Base-by-base conservation (phyloP, 2,888 invertebrate genomes). In the Venustoraphidia nigricollis region DNA sequence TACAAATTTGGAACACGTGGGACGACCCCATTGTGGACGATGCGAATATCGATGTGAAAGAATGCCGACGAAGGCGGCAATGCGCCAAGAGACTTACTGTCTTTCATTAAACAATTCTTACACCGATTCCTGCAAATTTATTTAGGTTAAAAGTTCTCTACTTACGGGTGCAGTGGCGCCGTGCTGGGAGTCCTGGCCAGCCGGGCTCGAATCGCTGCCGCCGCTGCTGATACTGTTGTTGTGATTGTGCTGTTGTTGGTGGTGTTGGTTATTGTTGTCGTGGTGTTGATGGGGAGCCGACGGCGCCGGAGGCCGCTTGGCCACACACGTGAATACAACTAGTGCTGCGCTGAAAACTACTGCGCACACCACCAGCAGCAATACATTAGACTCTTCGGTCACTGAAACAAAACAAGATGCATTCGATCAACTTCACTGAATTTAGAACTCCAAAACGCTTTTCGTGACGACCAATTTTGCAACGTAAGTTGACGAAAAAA, bases 241-340 rank as follows among this genome's bases (percentile, higher is more conserved):
- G 13, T 17, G 17, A 14, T 13, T 40, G 41, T 34, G 41, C n/a
- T 40, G 40, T 40, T 14, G 17, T 40, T 40, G 43, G 34, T 42
- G 13, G 43, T 17, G 13, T 34, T 17, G 43, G 34, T 11, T 27
- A 34, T 11, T 42, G 27, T 11, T 34, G 13, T 34, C 11, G 43
- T 34, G 14, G 46, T 27, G 40, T 34, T 17, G 46, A 13, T 34
- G 46, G 17, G 40, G 46, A 11, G 13, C 38, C 27, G 42, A n/a
- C 34, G 35, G 42, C 13, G 27, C 42, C 17, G 13, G 10, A 34
- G 44, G 44, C 34, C 48, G 44, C 36, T 44, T 48, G 34, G 44
- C 44, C 44, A 48, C 44, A 36, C 48, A 48, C n/a, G 48, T 48
- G 17, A 48, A 44, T 17, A 48, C 44, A 11, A 44, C 48, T 13